phyloP scores from a whole-genome alignment of 1,140 invertebrate genomes.

The Cotesia glomerata region DNA sequence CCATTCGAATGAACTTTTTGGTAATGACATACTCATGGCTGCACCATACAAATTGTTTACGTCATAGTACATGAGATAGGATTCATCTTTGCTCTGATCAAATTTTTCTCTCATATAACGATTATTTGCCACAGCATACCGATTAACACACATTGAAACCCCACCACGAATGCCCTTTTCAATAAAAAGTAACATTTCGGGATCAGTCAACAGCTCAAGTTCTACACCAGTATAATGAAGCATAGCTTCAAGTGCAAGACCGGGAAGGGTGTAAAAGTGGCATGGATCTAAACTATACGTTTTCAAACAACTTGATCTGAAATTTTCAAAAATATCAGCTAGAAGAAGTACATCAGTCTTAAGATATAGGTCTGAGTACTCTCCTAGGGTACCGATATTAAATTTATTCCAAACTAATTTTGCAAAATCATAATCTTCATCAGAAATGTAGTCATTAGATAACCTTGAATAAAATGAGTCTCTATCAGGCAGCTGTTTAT shows the following conservation, averaged over 20 bases:
- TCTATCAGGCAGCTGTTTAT: neutral
- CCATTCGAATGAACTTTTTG: slow-evolving; percentile 40
- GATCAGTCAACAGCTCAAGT: slow-evolving; percentile 61
- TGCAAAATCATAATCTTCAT: slow-evolving; percentile 51
- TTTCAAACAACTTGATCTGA: slow-evolving; percentile 39
- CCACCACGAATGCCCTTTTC: slow-evolving; percentile 37
- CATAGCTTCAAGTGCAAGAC: slow-evolving; percentile 55
- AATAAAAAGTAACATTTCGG: slow-evolving; percentile 53
- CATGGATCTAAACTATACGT: slow-evolving; percentile 49
- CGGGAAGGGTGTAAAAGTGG: slow-evolving; percentile 52
- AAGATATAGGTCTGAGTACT: slow-evolving; percentile 58
- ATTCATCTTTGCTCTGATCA: no score
- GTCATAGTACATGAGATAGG: no score
- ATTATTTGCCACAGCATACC: slow-evolving; percentile 49
- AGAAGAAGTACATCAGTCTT: slow-evolving; percentile 54
- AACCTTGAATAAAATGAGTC: slow-evolving; percentile 49
- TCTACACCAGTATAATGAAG: slow-evolving; percentile 50
- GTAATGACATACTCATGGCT: no score
- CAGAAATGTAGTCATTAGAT: slow-evolving; percentile 39
- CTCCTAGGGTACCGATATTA: slow-evolving; percentile 46
- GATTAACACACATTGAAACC: slow-evolving; percentile 45
- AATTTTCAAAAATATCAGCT: slow-evolving; percentile 63
- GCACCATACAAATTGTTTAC: no score
- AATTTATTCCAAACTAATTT: slow-evolving; percentile 53
- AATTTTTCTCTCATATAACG: slow-evolving; percentile 34